phyloP scores from a whole-genome alignment of 2,113 vertebrate genomes.

The Sialia sialis region DNA sequence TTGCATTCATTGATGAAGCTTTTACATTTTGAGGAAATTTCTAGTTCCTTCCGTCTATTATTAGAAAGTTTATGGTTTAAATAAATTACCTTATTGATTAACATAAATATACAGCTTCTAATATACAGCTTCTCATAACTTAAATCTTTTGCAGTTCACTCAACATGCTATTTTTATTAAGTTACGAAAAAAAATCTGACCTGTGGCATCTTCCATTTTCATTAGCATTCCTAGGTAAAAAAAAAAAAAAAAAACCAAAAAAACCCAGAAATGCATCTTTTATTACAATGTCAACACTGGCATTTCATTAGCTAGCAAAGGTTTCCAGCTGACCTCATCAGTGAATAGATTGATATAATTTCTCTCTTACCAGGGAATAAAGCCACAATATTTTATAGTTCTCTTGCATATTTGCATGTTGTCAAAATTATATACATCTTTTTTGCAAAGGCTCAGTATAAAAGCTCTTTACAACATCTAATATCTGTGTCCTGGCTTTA shows the following conservation, averaged over 20 bases:
- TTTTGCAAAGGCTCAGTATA: background rate
- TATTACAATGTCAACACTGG: background rate
- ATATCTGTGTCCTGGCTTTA: background rate
- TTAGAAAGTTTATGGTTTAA: background rate
- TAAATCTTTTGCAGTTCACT: background rate
- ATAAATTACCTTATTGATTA: background rate
- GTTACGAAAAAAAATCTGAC: background rate
- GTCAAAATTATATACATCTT: background rate
- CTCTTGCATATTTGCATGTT: background rate
- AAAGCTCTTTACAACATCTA: background rate
- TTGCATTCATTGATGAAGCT: background rate
- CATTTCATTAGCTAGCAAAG: background rate
- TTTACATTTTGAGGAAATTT: background rate
- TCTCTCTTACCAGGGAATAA: background rate
- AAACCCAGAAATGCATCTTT: fast-evolving
- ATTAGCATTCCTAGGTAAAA: background rate
- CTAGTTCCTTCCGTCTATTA: background rate
- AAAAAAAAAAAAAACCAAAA: background rate
- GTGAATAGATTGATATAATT: background rate
- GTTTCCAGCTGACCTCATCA: background rate
- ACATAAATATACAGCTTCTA: background rate
- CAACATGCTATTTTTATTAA: background rate
- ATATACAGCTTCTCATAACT: background rate
- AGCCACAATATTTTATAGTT: background rate
- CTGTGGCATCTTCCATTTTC: background rate